Conservation (phyloP, 2,888 invertebrate genomes). For the Helobdella robusta region DNA sequence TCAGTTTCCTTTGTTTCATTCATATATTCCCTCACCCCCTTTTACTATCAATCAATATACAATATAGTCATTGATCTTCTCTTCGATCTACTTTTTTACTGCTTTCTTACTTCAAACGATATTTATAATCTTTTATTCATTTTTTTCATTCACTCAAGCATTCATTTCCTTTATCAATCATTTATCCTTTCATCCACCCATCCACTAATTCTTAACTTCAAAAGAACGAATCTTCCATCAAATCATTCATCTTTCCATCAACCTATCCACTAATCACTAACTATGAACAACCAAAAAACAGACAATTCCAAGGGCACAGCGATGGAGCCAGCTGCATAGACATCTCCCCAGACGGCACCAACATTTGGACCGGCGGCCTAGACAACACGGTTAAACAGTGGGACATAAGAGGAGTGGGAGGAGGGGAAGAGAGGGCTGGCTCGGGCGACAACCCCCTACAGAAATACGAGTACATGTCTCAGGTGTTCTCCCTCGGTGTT, state of each 20-base stretch:
- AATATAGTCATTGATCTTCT: no score
- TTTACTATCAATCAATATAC: neutral
- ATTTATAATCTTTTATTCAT: no score
- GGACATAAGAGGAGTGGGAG: conserved; percentile 81
- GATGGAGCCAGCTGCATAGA: conserved; percentile 93
- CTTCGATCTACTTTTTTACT: no score
- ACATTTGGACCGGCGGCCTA: conserved; percentile 87
- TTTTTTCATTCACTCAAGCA: no score
- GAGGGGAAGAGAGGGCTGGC: no score
- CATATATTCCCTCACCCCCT: neutral
- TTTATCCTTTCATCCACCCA: no score
- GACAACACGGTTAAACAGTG: conserved; percentile 88
- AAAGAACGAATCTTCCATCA: neutral
- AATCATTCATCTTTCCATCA: conserved; percentile 1
- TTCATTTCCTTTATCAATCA: no score
- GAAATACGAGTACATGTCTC: conserved; percentile 81
- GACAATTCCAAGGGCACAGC: conserved; percentile 67
- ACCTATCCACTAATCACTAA: no score
- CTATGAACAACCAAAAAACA: no score
- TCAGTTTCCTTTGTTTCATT: neutral
- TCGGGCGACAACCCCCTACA: conserved; percentile 76
- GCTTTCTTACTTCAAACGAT: no score
- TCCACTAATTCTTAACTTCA: no score
- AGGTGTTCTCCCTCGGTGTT: conserved; percentile 86
- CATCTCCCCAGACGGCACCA: conserved; percentile 75